phyloP scores from a whole-genome alignment of 1,140 invertebrate genomes.

The Anthonomus grandis region DNA sequence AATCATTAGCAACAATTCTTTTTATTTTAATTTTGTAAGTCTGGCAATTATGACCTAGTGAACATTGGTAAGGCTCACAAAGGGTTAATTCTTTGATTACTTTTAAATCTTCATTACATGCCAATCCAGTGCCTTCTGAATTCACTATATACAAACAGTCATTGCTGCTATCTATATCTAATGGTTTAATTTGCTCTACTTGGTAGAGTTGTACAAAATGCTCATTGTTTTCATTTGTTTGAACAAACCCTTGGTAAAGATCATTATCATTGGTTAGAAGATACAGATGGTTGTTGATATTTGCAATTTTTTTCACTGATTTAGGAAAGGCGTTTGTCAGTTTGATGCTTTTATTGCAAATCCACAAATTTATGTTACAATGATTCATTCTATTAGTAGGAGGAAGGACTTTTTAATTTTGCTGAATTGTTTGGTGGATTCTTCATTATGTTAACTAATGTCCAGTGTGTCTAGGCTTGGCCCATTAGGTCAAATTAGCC shows the following conservation, averaged over 20 bases:
- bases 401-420: no score
- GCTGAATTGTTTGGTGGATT: no score
- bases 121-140: constrained; percentile 58
- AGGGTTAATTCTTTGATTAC: constrained; percentile 59
- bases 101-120: constrained; percentile 54
- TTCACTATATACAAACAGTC: constrained; percentile 61
- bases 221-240: constrained; percentile 25
- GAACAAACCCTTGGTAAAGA: constrained; percentile 38
- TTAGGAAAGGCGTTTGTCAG: constrained; percentile 28
- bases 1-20: constrained; percentile 58
- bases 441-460: no score
- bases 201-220: constrained; percentile 25
- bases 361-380: constrained; percentile 35
- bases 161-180: constrained; percentile 60
- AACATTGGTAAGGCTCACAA: constrained; percentile 61
- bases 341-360: constrained; percentile 25
- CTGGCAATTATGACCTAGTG: constrained; percentile 60
- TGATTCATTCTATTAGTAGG: no score
- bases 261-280: constrained; percentile 34
- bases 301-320: constrained; percentile 38
- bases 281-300: constrained; percentile 40
- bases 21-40: constrained; percentile 61
- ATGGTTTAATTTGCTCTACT: constrained; percentile 15
- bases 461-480: no score
- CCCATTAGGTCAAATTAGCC: no score